phyloP scores from a whole-genome alignment of 2,888 invertebrate genomes.

The Sminthurides aquaticus region DNA sequence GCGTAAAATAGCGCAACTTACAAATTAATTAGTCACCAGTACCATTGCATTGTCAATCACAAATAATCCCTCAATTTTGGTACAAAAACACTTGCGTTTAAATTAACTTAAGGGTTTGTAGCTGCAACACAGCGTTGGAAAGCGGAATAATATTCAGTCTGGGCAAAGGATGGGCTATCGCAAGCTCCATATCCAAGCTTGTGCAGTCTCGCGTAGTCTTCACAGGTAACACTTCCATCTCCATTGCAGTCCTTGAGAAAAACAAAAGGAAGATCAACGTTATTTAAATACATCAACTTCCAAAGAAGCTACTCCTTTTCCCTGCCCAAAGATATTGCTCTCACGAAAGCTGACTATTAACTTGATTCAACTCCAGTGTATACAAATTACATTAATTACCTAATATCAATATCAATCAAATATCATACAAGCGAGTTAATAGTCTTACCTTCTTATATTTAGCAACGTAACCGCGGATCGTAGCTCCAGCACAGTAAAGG shows the following conservation, averaged over 20 bases:
- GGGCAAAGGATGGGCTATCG: slow-evolving; percentile 9
- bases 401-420: too few species aligned
- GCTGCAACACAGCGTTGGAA: slow-evolving; percentile 28
- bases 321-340: too few species aligned
- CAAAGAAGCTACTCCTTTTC: neutral
- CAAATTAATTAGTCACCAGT: too few species aligned
- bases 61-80: too few species aligned
- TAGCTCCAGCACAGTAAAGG: slow-evolving; percentile 45
- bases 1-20: too few species aligned
- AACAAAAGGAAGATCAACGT: neutral
- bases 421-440: too few species aligned
- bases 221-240: slow-evolving; percentile 35
- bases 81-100: too few species aligned
- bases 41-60: too few species aligned
- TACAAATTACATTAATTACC: too few species aligned
- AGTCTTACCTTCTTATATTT: slow-evolving; percentile 42
- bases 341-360: too few species aligned
- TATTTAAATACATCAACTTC: neutral
- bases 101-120: slow-evolving; percentile 27
- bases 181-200: slow-evolving; percentile 31
- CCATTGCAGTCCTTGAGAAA: slow-evolving; percentile 40
- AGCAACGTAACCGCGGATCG: slow-evolving; percentile 45
- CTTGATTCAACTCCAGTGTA: too few species aligned
- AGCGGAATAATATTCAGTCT: slow-evolving; percentile 28
- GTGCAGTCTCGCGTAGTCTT: slow-evolving; percentile 37